phyloP scores from a whole-genome alignment of 2,797 vertebrate species.

The Sciurus carolinensis region DNA sequence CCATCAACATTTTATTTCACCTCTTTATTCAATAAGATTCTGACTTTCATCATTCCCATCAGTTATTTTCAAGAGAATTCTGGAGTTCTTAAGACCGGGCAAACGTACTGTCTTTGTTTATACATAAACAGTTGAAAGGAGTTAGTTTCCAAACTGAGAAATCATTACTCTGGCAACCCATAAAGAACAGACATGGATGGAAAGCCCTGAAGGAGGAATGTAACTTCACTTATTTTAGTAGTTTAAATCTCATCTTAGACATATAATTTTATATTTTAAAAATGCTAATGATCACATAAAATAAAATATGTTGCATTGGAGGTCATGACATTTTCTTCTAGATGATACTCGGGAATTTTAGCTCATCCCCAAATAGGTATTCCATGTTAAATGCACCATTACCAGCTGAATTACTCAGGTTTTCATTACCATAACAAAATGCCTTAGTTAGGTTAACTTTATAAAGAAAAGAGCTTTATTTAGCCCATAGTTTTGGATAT shows the following conservation, averaged over 20 bases:
- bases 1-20: not conserved
- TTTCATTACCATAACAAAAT: not conserved
- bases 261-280: not conserved
- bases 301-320: not conserved
- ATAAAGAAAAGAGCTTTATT: not conserved
- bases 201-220: not conserved
- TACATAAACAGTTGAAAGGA: not conserved
- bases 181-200: not conserved
- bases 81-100: not conserved
- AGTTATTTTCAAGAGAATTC: not conserved
- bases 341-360: not conserved
- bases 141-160: not conserved
- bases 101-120: too few relatives aligned
- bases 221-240: constrained; percentile 30
- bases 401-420: not conserved
- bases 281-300: not conserved
- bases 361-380: not conserved
- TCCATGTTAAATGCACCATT: not conserved
- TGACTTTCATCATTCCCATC: constrained; percentile 1
- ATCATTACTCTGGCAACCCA: not conserved
- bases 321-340: not conserved
- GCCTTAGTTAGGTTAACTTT: not conserved
- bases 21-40: not conserved
- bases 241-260: not conserved
- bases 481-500: not conserved